phyloP scores from a whole-genome alignment of 1,140 invertebrate species.

The Ceratina japonica region DNA sequence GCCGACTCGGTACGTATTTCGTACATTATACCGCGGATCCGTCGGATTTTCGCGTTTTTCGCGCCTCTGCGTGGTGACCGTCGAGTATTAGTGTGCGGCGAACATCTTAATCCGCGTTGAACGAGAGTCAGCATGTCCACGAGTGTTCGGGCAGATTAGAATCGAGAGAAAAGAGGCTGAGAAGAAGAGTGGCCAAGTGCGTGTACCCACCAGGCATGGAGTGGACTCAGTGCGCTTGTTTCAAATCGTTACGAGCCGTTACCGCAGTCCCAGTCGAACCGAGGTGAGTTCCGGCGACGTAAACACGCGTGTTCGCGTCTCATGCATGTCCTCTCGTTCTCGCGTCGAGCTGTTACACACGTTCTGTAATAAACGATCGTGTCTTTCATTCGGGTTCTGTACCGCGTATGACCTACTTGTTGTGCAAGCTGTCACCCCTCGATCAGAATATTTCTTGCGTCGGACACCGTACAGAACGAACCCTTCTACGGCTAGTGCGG shows the following conservation, averaged over 20 bases:
- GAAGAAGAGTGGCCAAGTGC: slow-evolving; percentile 44
- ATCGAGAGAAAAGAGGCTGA: slow-evolving; percentile 26
- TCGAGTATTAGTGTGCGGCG: slow-evolving; percentile 59
- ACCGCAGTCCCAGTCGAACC: slow-evolving; percentile 59
- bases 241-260: slow-evolving; percentile 72
- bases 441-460: slow-evolving; percentile 44
- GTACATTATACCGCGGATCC: slow-evolving; percentile 52
- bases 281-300: slow-evolving; percentile 61
- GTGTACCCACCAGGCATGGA: slow-evolving; percentile 66
- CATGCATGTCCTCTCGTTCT: slow-evolving; percentile 4
- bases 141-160: slow-evolving; percentile 32
- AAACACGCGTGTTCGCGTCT: slow-evolving; percentile 43
- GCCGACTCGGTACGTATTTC: slow-evolving; percentile 66
- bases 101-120: slow-evolving; percentile 43
- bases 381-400: neutral
- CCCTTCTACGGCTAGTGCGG: neutral
- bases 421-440: slow-evolving; percentile 64
- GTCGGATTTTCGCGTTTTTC: slow-evolving; percentile 68
- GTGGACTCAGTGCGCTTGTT: slow-evolving; percentile 68
- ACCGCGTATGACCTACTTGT: slow-evolving; percentile 60
- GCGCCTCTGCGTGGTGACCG: slow-evolving; percentile 62
- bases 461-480: neutral
- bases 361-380: neutral
- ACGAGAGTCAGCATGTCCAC: slow-evolving; percentile 47
- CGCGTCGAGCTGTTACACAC: slow-evolving; percentile 9